These are phyloP conservation scores for Sapajus apella DNA, from an alignment of 2,113 vertebrate genomes.

Conservation along the genomic window DNA sequence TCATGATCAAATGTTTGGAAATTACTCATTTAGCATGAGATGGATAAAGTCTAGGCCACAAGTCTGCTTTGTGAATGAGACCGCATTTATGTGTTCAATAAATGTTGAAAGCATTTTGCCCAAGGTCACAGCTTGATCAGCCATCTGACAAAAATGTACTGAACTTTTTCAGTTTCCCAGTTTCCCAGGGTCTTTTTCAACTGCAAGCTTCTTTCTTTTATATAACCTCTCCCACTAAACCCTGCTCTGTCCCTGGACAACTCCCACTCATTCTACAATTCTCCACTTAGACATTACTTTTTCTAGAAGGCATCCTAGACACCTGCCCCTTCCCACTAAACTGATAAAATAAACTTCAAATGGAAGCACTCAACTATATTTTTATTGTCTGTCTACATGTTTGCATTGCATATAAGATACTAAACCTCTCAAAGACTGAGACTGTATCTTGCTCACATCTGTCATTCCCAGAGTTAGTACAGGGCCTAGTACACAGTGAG, in stretches of 20 bases:
- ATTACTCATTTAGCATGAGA: background rate
- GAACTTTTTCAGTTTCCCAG: background rate
- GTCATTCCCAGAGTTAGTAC: background rate
- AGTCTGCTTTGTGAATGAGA: conserved; percentile 1
- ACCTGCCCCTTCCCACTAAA: background rate
- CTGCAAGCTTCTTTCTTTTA: background rate
- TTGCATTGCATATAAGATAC: background rate
- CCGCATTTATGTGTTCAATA: background rate
- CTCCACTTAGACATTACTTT: background rate
- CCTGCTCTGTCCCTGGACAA: background rate
- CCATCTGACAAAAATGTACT: background rate
- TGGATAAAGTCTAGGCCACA: background rate
- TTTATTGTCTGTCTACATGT: background rate
- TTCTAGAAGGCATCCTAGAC: background rate
- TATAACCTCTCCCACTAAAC: background rate
- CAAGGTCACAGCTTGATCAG: background rate
- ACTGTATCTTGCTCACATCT: background rate
- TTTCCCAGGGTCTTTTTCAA: background rate
- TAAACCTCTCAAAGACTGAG: background rate
- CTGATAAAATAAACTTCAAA: background rate
- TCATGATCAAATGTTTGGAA: background rate
- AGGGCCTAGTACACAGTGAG: background rate
- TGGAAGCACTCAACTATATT: background rate
- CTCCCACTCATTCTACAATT: background rate
- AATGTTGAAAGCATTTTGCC: background rate